phyloP scores from a whole-genome alignment of 2,113 vertebrate genomes.

The Plectropomus leopardus region DNA sequence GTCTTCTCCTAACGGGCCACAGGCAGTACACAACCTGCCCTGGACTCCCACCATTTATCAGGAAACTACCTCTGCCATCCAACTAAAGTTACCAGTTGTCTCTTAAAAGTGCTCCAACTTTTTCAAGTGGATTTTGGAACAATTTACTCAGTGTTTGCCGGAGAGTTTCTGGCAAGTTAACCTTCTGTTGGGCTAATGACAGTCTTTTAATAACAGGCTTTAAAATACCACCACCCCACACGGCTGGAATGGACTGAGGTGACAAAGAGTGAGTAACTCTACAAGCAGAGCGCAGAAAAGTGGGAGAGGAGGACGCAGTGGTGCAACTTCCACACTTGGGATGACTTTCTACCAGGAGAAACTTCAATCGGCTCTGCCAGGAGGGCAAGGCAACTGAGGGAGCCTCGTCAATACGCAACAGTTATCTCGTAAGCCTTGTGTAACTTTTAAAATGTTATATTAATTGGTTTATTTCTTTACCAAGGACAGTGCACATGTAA shows the following conservation, averaged over 20 bases:
- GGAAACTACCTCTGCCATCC: conserved; percentile 49
- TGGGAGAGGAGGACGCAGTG: conserved; percentile 37
- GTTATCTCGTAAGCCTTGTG: conserved; percentile 72
- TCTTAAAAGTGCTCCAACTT: conserved; percentile 31
- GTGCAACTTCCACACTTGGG: conserved; percentile 64
- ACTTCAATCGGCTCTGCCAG: conserved; percentile 60
- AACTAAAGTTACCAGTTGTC: conserved; percentile 24
- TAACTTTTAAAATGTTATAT: conserved; percentile 6
- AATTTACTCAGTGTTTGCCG: conserved; percentile 34
- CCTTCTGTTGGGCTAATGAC: conserved; percentile 47
- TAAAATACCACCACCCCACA: conserved; percentile 33
- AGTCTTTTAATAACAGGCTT: conserved; percentile 59
- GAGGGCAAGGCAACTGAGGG: conserved; percentile 77
- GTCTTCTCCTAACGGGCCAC: conserved; percentile 65
- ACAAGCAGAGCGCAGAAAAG: conserved; percentile 25
- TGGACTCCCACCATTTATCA: conserved; percentile 54
- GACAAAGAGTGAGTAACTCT: conserved; percentile 57
- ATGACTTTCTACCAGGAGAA: conserved; percentile 78
- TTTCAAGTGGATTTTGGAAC: conserved; percentile 52
- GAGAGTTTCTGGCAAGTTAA: conserved; percentile 43
- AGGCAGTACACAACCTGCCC: conserved; percentile 70
- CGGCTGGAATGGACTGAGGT: conserved; percentile 73
- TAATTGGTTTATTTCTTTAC: background rate
- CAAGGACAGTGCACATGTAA: background rate
- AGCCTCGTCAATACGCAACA: conserved; percentile 74